Conservation (phyloP, 2,113 vertebrate genomes). For the Alosa alosa region DNA sequence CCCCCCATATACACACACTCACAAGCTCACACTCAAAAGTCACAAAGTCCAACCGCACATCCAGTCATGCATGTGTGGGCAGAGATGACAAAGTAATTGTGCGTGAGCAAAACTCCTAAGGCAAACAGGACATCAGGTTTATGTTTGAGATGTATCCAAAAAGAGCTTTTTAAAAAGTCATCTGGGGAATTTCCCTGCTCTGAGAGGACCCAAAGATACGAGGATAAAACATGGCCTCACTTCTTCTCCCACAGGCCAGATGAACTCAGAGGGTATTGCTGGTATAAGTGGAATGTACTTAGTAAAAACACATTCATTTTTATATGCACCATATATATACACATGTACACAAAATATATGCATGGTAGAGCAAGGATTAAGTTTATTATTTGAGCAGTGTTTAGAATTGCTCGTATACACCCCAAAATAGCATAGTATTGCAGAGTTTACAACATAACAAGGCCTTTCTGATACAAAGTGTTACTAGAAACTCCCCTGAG, state of each 20-base stretch:
- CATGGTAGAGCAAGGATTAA: no score
- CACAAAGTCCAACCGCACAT: neutral
- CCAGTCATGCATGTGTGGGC: neutral
- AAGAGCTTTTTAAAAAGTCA: neutral
- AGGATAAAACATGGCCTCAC: neutral
- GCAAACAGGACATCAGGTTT: neutral
- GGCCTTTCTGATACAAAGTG: neutral
- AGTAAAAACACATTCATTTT: no score
- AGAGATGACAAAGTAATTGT: slow-evolving; percentile 2
- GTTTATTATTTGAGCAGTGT: no score
- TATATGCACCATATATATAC: no score
- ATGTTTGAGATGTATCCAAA: neutral
- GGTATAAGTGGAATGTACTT: no score
- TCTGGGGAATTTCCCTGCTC: neutral
- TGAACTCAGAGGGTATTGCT: no score
- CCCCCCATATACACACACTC: neutral
- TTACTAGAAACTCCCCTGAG: no score
- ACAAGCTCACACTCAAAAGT: neutral
- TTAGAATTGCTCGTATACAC: no score
- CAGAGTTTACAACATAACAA: neutral
- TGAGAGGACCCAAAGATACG: neutral
- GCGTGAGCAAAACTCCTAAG: neutral
- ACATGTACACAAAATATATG: no score
- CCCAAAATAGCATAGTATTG: neutral
- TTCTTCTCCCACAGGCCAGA: no score